phyloP scores from a whole-genome alignment of 2,113 vertebrate genomes.

The Opisthocomus hoazin region DNA sequence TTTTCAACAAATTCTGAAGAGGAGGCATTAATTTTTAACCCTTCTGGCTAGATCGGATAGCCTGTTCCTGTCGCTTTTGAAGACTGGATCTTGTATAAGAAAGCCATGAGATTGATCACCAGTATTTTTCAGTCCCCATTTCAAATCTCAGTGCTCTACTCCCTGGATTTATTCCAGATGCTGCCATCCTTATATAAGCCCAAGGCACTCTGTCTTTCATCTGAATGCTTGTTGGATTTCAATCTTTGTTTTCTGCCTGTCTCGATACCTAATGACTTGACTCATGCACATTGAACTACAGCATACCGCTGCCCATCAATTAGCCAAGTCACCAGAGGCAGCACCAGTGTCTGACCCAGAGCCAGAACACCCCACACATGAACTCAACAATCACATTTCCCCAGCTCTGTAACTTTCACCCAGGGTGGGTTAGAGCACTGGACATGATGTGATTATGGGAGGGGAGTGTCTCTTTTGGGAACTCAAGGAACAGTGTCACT shows the following conservation, averaged over 20 bases:
- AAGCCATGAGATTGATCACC: background rate
- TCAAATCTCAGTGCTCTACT: background rate
- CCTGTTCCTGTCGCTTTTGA: background rate
- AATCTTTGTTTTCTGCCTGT: background rate
- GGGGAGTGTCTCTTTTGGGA: background rate
- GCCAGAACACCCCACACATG: background rate
- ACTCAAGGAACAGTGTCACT: background rate
- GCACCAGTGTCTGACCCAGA: fast-evolving
- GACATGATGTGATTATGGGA: background rate
- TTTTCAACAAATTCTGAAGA: background rate
- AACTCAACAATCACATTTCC: background rate
- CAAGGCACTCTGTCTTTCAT: background rate
- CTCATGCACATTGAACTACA: background rate
- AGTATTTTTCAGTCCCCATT: background rate
- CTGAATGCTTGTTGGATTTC: background rate
- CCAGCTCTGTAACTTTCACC: background rate
- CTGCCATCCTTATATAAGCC: background rate
- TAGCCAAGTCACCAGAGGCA: background rate
- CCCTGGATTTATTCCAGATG: background rate
- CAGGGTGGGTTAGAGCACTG: background rate
- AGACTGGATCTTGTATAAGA: background rate
- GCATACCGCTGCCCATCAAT: background rate
- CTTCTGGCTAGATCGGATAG: background rate
- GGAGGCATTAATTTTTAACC: background rate
- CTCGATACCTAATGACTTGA: background rate